Base-by-base conservation (phyloP, 2,113 vertebrate genomes). In the Carollia perspicillata region DNA sequence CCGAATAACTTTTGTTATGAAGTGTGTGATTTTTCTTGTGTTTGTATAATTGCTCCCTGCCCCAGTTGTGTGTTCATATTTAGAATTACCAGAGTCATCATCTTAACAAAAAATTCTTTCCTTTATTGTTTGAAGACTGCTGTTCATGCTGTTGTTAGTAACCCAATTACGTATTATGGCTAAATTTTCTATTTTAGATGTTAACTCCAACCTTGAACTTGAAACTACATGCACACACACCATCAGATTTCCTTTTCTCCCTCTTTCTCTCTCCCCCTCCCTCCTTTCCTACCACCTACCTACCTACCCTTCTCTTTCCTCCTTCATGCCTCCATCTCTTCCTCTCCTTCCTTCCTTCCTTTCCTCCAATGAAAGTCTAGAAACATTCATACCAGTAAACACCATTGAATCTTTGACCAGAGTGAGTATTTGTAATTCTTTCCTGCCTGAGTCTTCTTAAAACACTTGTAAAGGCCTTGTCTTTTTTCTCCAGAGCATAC, bases 101-200 rank as follows among this genome's bases (percentile, higher is more conserved):
- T 55, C 18, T 85, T 91, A 86, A 93, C 58, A 85, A 85, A 79
- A 28, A 84, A 47, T 55, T 84, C 1, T 74, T 77, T 8, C 83
- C 26, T 69, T 90, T 81, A 37, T 51, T 77, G 22, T 93, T 85
- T 95, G 51, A 91, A 75, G 33, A 16, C 30, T 93, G 42, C 58
- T 94, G 69, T 22, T 55, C 30, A 40, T 93, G 40, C 9, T 80
- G 23, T 23, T 66, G 28, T 55, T 79, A 80, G 40, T 20, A 83
- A 86, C 17, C 3, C 14, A 44, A 53, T 75, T 35, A 92, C 90
- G 20, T 33, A 69, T 13, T 81, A 51, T 35, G 6, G 12, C 8
- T 75, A 75, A 58, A 55, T 42, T 90, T 49, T 49, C 40, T 66
- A 88, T 88, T 92, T 81, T 40, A 79, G 20, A 63, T 60, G 33